Evolutionary conservation across 2,888 invertebrate species (phyloP), one percentile per base, ranked within the genome.

Genomic region (Diploptera punctata): DNA sequence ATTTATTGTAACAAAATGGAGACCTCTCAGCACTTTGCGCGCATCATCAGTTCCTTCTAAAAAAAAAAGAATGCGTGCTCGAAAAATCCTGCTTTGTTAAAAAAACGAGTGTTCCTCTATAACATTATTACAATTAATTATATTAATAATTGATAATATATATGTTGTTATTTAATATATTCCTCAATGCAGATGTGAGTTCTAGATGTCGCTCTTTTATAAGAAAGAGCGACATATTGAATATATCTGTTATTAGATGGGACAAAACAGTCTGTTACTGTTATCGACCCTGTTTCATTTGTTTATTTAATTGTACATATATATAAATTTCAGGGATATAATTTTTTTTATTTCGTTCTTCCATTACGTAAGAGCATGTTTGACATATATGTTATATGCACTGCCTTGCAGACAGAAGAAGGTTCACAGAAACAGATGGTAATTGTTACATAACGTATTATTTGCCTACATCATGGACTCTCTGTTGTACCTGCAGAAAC

Each of bases 51-150:
- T 24, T 54, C 54, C 54, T 54, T 47, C 49, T 49, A 47, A 67
- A 21, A 49, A 67, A 43, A 38, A 67, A 19, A 68, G 33, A 33
- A 52, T 21, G 54, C 26, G 38, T 54, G 33, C 18, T 26, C 31
- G 31, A 52, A 52, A 54, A 26, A 52, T 68, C 52, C 68, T 52
- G 62, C 70, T 70, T 52, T 62, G 70, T 70, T 70, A 62, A 49
- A n/a, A n/a, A 52, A 70, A 62, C 70, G 65, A 70, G 70, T 70
- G 70, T 70, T 62, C 62, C 65, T 70, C 62, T 70, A 49, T 68
- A 29, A 70, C 31, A 44, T 70, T 26, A 71, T 54, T 52, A 71
- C 38, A 67, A 54, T 67, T 29, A n/a, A 71, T 71, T 67, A 67
- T 29, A 67, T 26, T 67, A 67, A 57, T 57, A 65, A 67, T 54